Percentiles rank a stretch among this genome's conserved stretches.
phyloP scores from a whole-genome alignment of 2,797 vertebrate genomes.

The Oophaga sylvatica region DNA sequence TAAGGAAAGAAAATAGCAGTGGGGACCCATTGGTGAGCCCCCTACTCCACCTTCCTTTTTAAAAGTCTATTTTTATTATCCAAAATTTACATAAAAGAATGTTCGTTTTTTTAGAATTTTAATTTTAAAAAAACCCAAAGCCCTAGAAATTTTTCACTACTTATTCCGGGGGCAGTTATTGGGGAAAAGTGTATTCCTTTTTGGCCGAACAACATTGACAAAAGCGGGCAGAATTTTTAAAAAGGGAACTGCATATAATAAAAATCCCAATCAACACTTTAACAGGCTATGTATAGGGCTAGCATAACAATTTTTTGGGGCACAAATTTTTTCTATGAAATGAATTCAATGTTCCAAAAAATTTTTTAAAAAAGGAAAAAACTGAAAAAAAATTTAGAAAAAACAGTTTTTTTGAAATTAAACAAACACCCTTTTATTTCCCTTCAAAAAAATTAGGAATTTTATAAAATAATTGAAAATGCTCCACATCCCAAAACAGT shows the following conservation, averaged over 20 bases:
- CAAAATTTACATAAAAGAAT: slow-evolving; percentile 3
- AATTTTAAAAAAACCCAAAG: too few species aligned
- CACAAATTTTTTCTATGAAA: too few species aligned
- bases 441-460: not conserved
- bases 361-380: not conserved
- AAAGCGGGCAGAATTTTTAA: not conserved
- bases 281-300: not conserved
- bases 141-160: not conserved
- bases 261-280: too few species aligned
- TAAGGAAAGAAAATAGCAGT: not conserved
- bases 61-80: slow-evolving; percentile 10
- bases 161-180: too few species aligned
- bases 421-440: not conserved
- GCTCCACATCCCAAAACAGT: not conserved
- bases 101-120: not conserved
- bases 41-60: not conserved
- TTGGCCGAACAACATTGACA: not conserved
- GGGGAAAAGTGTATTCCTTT: not conserved
- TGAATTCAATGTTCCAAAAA: not conserved
- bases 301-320: too few species aligned
- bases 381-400: not conserved
- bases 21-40: too few species aligned
- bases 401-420: not conserved
- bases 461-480: not conserved
- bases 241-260: not conserved